These are phyloP conservation scores for Phalera bucephala DNA, from an alignment of 2,888 invertebrate species.

Conservation along the genomic window DNA sequence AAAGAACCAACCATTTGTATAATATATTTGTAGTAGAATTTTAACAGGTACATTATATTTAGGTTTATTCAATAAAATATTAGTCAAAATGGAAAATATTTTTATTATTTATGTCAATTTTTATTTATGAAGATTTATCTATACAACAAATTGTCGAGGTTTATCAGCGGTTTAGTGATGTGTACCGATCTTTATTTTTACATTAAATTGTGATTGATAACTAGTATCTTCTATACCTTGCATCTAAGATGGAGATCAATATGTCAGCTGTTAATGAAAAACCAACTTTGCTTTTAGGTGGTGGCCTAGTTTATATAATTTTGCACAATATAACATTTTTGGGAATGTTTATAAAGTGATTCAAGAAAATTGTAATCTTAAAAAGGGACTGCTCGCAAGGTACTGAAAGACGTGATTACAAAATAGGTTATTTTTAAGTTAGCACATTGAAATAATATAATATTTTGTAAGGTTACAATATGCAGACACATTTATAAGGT, in stretches of 20 bases:
- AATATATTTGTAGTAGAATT: constrained; percentile 27
- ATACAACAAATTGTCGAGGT: constrained; percentile 35
- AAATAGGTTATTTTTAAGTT: constrained; percentile 78
- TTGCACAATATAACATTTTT: constrained; percentile 53
- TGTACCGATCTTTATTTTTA: constrained; percentile 34
- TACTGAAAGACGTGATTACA: constrained; percentile 71
- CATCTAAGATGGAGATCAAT: constrained; percentile 33
- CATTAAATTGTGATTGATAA: constrained; percentile 35
- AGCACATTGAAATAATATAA: constrained; percentile 78
- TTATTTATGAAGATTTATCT: constrained; percentile 29
- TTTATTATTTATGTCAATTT: constrained; percentile 30
- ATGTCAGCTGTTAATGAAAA: constrained; percentile 25
- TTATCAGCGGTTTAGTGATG: constrained; percentile 30
- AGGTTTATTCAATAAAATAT: constrained; percentile 29
- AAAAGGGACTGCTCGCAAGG: constrained; percentile 72
- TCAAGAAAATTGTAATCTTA: constrained; percentile 40
- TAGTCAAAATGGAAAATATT: constrained; percentile 27
- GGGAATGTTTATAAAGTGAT: constrained; percentile 25
- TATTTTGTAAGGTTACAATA: constrained; percentile 79
- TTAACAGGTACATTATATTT: constrained; percentile 27
- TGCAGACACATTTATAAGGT: constrained; percentile 80
- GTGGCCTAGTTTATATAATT: constrained; percentile 50
- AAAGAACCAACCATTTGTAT: constrained; percentile 32
- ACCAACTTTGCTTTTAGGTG: constrained; percentile 42
- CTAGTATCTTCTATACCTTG: constrained; percentile 41